Percentiles rank a stretch among this genome's conserved stretches.
These are phyloP conservation scores for Pantherophis guttatus DNA, from an alignment of 2,113 vertebrate genomes.

Conservation along the genomic window DNA sequence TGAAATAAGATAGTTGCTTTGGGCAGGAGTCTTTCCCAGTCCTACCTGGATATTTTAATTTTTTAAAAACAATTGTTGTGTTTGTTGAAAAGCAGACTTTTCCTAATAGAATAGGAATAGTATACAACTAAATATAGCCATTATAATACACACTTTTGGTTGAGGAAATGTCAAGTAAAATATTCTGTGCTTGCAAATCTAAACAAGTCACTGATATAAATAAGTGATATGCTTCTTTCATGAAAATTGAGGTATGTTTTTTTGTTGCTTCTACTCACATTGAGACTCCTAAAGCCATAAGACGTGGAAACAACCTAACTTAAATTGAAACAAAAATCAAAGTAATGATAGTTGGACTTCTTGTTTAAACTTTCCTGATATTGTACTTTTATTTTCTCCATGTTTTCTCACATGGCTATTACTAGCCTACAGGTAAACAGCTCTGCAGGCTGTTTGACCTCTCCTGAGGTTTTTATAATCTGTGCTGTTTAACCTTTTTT, in stretches of 20 bases:
- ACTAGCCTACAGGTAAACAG: slow-evolving; percentile 5
- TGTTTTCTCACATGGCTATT: not conserved
- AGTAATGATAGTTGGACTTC: slow-evolving; percentile 25
- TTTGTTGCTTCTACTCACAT: not conserved
- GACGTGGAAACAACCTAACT: not conserved
- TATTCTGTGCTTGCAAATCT: not conserved
- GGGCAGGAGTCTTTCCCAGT: not conserved
- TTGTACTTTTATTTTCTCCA: not conserved
- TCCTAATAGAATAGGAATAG: not conserved
- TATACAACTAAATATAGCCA: not conserved
- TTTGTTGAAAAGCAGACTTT: not conserved
- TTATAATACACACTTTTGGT: not conserved
- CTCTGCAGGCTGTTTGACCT: not conserved
- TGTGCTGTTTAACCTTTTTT: slow-evolving; percentile 4
- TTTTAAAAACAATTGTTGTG: not conserved
- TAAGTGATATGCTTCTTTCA: not conserved
- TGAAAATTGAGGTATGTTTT: not conserved
- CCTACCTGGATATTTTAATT: not conserved
- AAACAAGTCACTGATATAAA: not conserved
- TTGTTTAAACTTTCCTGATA: not conserved
- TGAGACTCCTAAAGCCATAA: not conserved
- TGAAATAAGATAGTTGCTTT: not conserved
- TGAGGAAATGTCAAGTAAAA: not conserved
- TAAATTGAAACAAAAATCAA: not conserved
- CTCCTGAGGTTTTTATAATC: not conserved